Conservation (phyloP, 2,888 invertebrate genomes). For the Sinohyriopsis cumingii region DNA sequence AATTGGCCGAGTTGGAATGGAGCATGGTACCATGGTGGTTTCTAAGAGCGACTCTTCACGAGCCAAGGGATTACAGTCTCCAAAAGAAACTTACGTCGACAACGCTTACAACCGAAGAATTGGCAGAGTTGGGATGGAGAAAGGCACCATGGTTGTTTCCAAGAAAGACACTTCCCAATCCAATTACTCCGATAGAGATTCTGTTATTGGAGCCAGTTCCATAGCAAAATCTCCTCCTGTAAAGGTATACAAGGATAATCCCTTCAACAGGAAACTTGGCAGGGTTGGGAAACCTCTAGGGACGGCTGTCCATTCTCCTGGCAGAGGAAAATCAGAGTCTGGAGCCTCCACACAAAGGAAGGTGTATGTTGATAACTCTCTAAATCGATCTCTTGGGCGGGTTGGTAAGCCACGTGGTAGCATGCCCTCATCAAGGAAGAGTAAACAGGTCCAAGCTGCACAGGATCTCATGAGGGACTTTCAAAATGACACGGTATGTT, state of each 20-base stretch:
- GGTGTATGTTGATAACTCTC: constrained; percentile 18
- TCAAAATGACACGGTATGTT: not conserved
- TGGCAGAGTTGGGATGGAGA: constrained; percentile 15
- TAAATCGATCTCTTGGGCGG: constrained; percentile 16
- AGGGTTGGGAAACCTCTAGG: constrained; percentile 27
- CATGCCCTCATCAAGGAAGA: constrained; percentile 4
- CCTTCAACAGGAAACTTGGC: constrained; percentile 15
- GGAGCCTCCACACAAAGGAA: not conserved
- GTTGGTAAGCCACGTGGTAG: constrained; percentile 21
- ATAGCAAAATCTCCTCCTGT: not conserved
- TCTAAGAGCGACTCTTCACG: no score
- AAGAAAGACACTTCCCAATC: no score
- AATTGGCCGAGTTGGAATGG: constrained; percentile 17
- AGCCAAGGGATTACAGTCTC: not conserved
- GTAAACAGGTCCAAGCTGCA: not conserved
- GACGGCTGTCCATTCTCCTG: constrained; percentile 5
- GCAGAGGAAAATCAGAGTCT: not conserved
- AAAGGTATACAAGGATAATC: constrained; percentile 24
- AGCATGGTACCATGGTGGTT: constrained; percentile 8
- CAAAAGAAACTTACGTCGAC: constrained; percentile 11
- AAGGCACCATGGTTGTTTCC: not conserved
- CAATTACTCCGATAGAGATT: no score
- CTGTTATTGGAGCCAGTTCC: not conserved
- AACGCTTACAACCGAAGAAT: constrained; percentile 13
- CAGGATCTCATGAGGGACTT: not conserved